Base-by-base conservation (phyloP, 2,797 vertebrate species). In the Natrix natrix region DNA sequence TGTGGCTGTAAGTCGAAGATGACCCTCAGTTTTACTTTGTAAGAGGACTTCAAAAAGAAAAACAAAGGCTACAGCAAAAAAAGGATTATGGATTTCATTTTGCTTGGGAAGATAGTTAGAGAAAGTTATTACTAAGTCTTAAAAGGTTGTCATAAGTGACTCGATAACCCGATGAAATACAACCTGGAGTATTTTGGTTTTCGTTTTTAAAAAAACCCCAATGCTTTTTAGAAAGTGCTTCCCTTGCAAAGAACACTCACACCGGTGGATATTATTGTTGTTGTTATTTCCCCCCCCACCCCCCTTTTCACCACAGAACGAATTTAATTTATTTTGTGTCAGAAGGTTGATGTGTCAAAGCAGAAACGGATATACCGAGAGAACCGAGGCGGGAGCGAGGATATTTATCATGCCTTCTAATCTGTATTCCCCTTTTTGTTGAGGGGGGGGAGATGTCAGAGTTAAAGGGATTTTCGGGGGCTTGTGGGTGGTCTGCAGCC, bases 321-420 rank as follows among this genome's bases (percentile, higher is more conserved):
- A 95, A 94, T 91, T 83, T 94, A 93, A 94, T 91, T 95, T 94
- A 90, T 26, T 55, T 91, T 92, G 10, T 92, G 86, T 94, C 55
- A 90, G 63, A 92, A 94, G 43, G 14, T 55, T 89, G 89, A 56
- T 52, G 5, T 32, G 37, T 93, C 17, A 90, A 66, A 92, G 87
- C 94, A n/a, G 74, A 90, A 88, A 4, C 60, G 3, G 56, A 87
- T 74, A 89, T 43, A 55, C 17, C 37, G 20, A 0, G 28, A 0
- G 1, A 91, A 61, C 43, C 48, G 92, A 52, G 20, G 88, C 5
- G 55, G 66, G 17, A 20, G 28, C 69, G 86, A 86, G 52, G 86
- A 52, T 92, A 92, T 90, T 92, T 86, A 91, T 54, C 60, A 56
- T 61, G 37, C 86, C 43, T 92, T 94, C 87, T 83, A 52, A n/a